Evolutionary conservation across 2,113 vertebrate species (phyloP).

Genomic region (Corythoichthys haematopterus): DNA sequence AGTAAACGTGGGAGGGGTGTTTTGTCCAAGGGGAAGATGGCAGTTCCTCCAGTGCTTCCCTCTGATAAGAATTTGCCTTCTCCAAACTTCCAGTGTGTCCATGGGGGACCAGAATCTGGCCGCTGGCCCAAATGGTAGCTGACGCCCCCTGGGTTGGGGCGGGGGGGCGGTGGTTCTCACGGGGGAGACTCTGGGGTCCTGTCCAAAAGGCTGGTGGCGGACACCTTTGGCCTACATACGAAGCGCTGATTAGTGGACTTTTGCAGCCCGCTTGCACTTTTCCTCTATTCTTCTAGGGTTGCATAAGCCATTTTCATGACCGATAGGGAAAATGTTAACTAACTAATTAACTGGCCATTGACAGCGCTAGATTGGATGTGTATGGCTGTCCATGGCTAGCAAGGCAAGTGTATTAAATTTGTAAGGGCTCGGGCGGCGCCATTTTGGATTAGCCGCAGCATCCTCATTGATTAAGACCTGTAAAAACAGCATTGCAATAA

Average conservation of each 20-base stretch:
- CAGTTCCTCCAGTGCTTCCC: slow-evolving; percentile 70
- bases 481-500: no score
- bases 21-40: slow-evolving; percentile 40
- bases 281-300: slow-evolving; percentile 45
- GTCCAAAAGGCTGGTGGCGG: slow-evolving; percentile 13
- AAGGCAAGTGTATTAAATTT: no score
- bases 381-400: no score
- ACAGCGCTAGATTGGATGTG: no score
- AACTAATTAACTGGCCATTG: no score
- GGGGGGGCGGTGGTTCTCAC: slow-evolving; percentile 35
- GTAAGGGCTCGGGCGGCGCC: no score
- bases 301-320: slow-evolving; percentile 17
- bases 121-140: slow-evolving; percentile 40
- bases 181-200: slow-evolving; percentile 16
- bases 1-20: slow-evolving; percentile 1
- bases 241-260: slow-evolving; percentile 40
- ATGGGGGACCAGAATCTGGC: slow-evolving; percentile 45
- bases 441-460: no score
- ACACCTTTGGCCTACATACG: slow-evolving; percentile 65
- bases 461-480: no score
- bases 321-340: no score
- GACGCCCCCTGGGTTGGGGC: background rate
- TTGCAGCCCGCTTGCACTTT: slow-evolving; percentile 31
- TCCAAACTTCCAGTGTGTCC: slow-evolving; percentile 52
- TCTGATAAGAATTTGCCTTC: slow-evolving; percentile 64